phyloP scores from a whole-genome alignment of 2,113 vertebrate genomes.

The Chloebia gouldiae region DNA sequence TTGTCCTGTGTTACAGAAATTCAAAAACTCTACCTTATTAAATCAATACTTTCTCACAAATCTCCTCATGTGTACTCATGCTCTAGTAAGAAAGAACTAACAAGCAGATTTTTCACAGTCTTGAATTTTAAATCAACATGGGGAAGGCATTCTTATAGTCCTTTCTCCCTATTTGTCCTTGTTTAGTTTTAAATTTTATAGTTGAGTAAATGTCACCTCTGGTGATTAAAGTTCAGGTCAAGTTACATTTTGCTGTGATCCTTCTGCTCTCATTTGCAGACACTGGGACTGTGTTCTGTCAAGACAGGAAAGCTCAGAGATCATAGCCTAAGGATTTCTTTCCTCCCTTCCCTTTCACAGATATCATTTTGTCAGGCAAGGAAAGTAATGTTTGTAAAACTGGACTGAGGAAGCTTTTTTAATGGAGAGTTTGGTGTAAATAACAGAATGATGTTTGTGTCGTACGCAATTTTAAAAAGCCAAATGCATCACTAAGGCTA shows the following conservation, averaged over 20 bases:
- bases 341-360: rapidly evolving
- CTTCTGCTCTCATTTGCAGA: constrained; percentile 1
- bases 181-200: constrained; percentile 50
- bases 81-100: neutral
- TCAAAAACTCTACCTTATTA: neutral
- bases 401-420: neutral
- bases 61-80: neutral
- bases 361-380: constrained; percentile 2
- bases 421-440: neutral
- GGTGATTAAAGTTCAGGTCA: constrained; percentile 49
- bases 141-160: neutral
- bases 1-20: neutral
- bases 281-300: constrained; percentile 17
- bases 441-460: neutral
- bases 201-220: constrained; percentile 39
- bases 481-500: neutral
- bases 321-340: constrained; percentile 14
- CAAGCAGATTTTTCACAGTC: neutral
- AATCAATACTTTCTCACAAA: neutral
- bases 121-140: neutral
- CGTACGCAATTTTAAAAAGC: neutral
- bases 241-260: constrained; percentile 26
- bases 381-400: constrained; percentile 1
- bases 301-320: constrained; percentile 17
- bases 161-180: constrained; percentile 1